phyloP scores from a whole-genome alignment of 2,113 vertebrate species.

The Lonchura striata region DNA sequence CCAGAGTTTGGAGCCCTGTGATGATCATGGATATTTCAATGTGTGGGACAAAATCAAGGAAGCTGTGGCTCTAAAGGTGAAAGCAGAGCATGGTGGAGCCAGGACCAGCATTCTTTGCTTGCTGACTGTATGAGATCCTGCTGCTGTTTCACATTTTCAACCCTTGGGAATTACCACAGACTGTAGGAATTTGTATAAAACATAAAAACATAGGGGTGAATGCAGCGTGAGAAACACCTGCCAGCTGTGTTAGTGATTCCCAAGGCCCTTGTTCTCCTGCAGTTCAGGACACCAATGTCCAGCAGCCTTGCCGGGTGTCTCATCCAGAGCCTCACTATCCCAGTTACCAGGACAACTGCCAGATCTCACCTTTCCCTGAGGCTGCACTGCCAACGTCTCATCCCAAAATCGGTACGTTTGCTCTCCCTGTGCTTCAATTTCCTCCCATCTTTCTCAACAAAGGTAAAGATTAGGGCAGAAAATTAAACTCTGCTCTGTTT shows the following conservation, averaged over 20 bases:
- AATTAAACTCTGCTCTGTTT: neutral
- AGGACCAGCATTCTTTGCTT: neutral
- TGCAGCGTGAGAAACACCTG: fast-evolving
- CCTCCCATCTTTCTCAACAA: neutral
- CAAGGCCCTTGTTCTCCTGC: neutral
- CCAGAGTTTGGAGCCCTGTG: neutral
- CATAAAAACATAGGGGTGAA: fast-evolving
- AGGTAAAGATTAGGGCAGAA: neutral
- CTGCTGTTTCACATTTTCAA: neutral
- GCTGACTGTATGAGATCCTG: neutral
- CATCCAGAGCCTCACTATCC: conserved; percentile 79
- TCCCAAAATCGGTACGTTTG: conserved; percentile 73
- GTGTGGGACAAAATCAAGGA: neutral
- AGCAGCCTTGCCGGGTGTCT: conserved; percentile 71
- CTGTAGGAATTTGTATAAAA: neutral
- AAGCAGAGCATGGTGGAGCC: neutral
- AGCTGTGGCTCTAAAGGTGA: neutral
- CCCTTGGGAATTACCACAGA: neutral
- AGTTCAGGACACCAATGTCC: conserved; percentile 73
- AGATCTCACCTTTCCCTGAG: conserved; percentile 74
- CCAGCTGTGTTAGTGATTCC: neutral
- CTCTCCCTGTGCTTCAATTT: neutral
- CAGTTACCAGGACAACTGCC: conserved; percentile 77
- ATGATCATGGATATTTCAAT: fast-evolving
- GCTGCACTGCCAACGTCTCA: conserved; percentile 75